Evolutionary conservation across 2,113 vertebrate genomes (phyloP).

Genomic region (Cavia aperea): DNA sequence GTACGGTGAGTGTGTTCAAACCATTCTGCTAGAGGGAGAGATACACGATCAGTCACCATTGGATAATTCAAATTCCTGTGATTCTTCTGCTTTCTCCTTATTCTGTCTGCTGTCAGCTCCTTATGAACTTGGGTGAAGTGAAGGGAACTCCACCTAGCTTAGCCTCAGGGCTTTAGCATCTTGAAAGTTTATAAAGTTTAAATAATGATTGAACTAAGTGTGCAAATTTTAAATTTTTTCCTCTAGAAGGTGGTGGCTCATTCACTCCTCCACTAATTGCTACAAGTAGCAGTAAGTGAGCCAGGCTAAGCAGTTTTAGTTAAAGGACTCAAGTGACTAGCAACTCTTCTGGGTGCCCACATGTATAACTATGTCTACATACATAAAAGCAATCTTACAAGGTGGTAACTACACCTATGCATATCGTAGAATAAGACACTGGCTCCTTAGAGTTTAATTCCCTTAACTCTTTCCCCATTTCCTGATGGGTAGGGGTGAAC

Average conservation of each 20-base stretch:
- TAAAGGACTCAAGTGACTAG: no score
- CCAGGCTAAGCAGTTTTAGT: background rate
- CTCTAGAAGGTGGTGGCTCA: background rate
- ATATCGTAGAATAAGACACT: background rate
- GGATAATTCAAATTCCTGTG: background rate
- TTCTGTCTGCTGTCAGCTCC: background rate
- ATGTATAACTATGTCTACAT: background rate
- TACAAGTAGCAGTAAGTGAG: background rate
- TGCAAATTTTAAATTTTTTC: background rate
- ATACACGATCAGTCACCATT: background rate
- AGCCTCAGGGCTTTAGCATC: background rate
- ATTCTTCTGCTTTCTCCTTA: background rate
- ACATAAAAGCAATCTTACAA: background rate
- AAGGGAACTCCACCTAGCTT: background rate
- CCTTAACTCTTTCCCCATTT: background rate
- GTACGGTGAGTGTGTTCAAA: background rate
- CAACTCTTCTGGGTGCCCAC: background rate
- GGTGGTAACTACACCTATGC: background rate
- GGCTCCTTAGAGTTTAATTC: background rate
- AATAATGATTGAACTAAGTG: background rate
- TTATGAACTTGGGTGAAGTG: background rate
- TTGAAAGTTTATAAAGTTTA: background rate
- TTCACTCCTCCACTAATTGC: rapidly evolving
- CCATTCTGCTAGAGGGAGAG: background rate
- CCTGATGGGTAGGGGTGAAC: background rate